Evolutionary conservation across 23 tunicate species (phyloP).

Genomic region (Ascidia mentula): DNA sequence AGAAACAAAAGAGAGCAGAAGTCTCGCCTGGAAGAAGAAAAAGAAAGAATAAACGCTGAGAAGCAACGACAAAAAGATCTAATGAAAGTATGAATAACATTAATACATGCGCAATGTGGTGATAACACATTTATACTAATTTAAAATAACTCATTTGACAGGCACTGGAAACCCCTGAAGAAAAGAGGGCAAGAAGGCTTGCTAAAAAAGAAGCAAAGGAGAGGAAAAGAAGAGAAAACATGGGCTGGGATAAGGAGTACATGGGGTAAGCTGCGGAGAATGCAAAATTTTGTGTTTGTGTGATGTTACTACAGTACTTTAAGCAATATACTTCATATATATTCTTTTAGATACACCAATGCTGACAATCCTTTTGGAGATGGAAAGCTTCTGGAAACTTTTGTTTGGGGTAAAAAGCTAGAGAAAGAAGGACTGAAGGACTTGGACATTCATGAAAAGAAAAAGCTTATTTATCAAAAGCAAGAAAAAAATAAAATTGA

Average conservation of each 20-base stretch:
- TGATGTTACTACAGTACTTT: background rate
- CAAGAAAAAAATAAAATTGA: slow-evolving; percentile 85
- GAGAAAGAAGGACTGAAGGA: slow-evolving; percentile 81
- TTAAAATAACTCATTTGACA: too few relatives aligned
- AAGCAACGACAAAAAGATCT: slow-evolving; percentile 67
- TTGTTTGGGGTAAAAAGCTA: slow-evolving; percentile 98
- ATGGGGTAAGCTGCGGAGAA: slow-evolving; percentile 71
- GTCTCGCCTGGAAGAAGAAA: background rate
- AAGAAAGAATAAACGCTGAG: slow-evolving; percentile 40
- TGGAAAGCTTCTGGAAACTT: slow-evolving; percentile 83
- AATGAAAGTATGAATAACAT: slow-evolving; percentile 60
- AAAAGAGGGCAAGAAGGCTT: slow-evolving; percentile 82
- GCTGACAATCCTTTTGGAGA: slow-evolving; percentile 99
- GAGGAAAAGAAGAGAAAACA: slow-evolving; percentile 81
- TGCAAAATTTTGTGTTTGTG: background rate
- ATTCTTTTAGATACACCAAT: slow-evolving; percentile 72
- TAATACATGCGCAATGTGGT: too few relatives aligned
- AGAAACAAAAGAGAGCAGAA: background rate
- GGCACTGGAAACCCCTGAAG: slow-evolving; percentile 95
- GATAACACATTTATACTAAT: background rate
- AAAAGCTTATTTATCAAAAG: slow-evolving; percentile 61
- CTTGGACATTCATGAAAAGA: slow-evolving; percentile 73
- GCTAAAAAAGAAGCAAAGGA: slow-evolving; percentile 96
- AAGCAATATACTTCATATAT: too few relatives aligned
- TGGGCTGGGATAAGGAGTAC: slow-evolving; percentile 97